A percentile compares a stretch with the other conserved stretches of the same genome.
These are phyloP conservation scores for Natator depressus DNA, from an alignment of 2,113 vertebrate species.

Conservation along the genomic window DNA sequence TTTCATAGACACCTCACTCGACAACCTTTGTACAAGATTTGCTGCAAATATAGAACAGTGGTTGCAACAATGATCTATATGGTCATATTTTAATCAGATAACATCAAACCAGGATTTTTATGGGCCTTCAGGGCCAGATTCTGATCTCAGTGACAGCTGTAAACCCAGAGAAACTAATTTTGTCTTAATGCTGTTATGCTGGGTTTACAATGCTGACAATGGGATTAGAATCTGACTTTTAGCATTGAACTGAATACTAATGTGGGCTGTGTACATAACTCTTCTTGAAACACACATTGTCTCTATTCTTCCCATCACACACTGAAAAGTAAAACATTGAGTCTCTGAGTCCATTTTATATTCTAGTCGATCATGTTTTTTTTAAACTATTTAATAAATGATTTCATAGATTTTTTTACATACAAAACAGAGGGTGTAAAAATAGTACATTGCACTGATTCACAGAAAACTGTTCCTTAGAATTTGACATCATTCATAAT, in stretches of 20 bases:
- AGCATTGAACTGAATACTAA: neutral
- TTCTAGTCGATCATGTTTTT: neutral
- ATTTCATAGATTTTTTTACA: neutral
- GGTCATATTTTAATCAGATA: too few species aligned
- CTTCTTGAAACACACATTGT: neutral
- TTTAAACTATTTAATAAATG: neutral
- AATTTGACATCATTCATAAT: neutral
- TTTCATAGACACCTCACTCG: too few species aligned
- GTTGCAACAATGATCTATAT: too few species aligned
- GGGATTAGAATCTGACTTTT: neutral
- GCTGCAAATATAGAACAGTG: too few species aligned
- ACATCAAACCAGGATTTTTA: neutral
- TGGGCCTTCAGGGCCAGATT: neutral
- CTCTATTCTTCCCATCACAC: neutral
- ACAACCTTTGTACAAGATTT: too few species aligned
- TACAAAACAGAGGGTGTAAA: neutral
- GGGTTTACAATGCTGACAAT: neutral
- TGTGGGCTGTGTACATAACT: neutral
- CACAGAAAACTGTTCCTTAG: neutral
- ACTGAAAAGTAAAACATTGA: neutral
- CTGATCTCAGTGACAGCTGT: neutral
- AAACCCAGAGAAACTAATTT: neutral
- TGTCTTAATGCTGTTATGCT: neutral
- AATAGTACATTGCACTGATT: neutral
- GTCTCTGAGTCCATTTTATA: neutral